These are phyloP conservation scores for Struthidea cinerea DNA, from an alignment of 2,113 vertebrate genomes.

Conservation along the genomic window DNA sequence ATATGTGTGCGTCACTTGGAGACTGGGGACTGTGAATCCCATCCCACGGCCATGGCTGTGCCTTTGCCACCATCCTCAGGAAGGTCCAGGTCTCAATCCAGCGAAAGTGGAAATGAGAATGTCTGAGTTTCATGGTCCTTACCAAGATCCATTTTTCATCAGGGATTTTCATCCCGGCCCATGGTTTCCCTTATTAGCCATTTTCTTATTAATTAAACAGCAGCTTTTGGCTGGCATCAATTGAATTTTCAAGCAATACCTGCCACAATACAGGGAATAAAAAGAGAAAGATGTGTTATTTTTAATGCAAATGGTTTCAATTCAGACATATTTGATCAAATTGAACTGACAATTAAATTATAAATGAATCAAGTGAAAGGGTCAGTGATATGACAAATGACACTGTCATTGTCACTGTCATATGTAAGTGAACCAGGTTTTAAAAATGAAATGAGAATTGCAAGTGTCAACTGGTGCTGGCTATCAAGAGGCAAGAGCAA, in stretches of 20 bases:
- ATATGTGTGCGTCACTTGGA: not conserved
- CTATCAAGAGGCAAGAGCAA: not conserved
- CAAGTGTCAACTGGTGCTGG: not conserved
- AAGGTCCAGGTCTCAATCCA: not conserved
- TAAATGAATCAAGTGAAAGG: not conserved
- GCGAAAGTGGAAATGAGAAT: not conserved
- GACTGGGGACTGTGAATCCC: rapidly evolving
- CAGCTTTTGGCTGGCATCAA: not conserved
- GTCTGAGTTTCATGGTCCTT: not conserved
- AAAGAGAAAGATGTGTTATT: not conserved
- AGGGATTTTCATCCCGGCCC: not conserved
- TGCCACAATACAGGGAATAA: not conserved
- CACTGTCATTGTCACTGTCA: not conserved
- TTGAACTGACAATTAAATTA: conserved; percentile 6
- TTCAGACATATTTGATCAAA: conserved; percentile 2
- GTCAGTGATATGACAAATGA: not conserved
- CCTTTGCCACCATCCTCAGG: rapidly evolving
- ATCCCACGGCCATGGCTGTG: rapidly evolving
- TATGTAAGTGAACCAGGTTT: not conserved
- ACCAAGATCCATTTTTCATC: not conserved
- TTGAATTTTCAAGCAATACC: not conserved
- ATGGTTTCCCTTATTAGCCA: not conserved
- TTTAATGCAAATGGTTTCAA: conserved; percentile 15
- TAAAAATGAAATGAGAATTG: not conserved
- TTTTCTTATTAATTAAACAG: conserved; percentile 9